phyloP scores from a whole-genome alignment of 2,888 invertebrate genomes.

The Disparrhopalites patrizii region DNA sequence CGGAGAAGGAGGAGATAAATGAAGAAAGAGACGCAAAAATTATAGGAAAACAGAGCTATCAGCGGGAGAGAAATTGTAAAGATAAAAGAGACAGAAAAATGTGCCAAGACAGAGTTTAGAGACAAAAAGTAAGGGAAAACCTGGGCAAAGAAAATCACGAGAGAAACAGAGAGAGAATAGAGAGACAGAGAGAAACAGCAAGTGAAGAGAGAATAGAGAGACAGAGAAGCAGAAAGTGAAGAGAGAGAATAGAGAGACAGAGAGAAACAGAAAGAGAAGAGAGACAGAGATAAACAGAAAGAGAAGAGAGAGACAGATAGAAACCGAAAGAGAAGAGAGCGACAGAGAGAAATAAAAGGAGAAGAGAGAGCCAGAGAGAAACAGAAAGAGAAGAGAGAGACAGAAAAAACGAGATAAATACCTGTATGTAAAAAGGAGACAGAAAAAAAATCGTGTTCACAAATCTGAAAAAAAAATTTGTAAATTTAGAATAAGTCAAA shows the following conservation, averaged over 20 bases:
- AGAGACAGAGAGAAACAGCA: not conserved
- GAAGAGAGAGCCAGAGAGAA: not conserved
- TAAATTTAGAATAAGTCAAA: not conserved
- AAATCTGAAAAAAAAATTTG: too few relatives aligned
- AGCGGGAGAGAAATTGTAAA: not conserved
- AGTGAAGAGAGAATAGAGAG: not conserved
- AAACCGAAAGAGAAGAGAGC: too few relatives aligned
- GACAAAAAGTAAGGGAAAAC: not conserved
- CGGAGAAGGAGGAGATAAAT: too few relatives aligned
- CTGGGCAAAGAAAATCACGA: not conserved
- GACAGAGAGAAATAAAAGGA: too few relatives aligned
- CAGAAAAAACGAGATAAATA: not conserved
- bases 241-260: too few relatives aligned
- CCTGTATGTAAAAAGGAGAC: not conserved
- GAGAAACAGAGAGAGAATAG: not conserved
- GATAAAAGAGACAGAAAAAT: not conserved
- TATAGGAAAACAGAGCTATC: too few relatives aligned
- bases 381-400: conserved; percentile 2
- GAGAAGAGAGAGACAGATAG: too few relatives aligned
- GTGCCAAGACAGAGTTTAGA: not conserved
- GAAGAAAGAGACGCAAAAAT: too few relatives aligned
- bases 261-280: conserved; percentile 8
- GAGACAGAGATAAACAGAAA: too few relatives aligned
- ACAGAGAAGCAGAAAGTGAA: not conserved
- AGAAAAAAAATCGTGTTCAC: too few relatives aligned